A percentile compares a stretch with the other conserved stretches of the same genome.
Evolutionary conservation across 35 echinoderm and acorn worm species (phyloP).

Genomic region (Acanthaster planci): DNA sequence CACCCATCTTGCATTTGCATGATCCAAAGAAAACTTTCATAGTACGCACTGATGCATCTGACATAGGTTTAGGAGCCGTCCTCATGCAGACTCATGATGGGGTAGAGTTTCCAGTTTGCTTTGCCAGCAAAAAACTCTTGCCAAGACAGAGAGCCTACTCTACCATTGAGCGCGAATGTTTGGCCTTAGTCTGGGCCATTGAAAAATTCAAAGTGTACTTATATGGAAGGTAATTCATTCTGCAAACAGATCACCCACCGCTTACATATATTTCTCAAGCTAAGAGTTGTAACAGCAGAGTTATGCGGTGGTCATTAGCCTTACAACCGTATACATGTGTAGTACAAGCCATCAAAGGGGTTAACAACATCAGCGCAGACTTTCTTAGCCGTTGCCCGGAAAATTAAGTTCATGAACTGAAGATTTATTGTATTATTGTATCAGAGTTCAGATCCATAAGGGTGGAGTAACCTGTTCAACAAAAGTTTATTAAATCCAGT

Average conservation of each 20-base stretch:
- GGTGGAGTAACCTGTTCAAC: no score
- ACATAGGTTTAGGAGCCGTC: constrained; percentile 22
- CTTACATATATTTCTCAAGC: constrained; percentile 16
- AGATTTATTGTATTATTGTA: no score
- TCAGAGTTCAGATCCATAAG: no score
- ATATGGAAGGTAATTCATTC: constrained; percentile 45
- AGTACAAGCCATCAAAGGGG: constrained; percentile 51
- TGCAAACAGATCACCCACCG: constrained; percentile 50
- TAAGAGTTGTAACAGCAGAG: neutral
- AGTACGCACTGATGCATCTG: constrained; percentile 34
- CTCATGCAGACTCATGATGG: neutral
- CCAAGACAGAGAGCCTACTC: neutral
- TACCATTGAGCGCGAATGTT: neutral
- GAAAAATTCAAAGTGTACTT: constrained; percentile 41
- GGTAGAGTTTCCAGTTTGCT: constrained; percentile 22
- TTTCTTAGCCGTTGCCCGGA: constrained; percentile 20
- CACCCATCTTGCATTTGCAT: constrained; percentile 51
- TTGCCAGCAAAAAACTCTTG: constrained; percentile 45
- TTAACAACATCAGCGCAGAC: constrained; percentile 53
- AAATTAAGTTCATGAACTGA: no score
- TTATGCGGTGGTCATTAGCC: constrained; percentile 29
- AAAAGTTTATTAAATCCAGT: no score
- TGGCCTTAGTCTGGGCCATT: constrained; percentile 17
- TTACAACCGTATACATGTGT: constrained; percentile 31
- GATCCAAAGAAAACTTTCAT: constrained; percentile 41